A percentile compares a stretch with the other conserved stretches of the same genome.
These are phyloP conservation scores for Equus przewalskii DNA, from an alignment of 2,113 vertebrate genomes.

Conservation along the genomic window DNA sequence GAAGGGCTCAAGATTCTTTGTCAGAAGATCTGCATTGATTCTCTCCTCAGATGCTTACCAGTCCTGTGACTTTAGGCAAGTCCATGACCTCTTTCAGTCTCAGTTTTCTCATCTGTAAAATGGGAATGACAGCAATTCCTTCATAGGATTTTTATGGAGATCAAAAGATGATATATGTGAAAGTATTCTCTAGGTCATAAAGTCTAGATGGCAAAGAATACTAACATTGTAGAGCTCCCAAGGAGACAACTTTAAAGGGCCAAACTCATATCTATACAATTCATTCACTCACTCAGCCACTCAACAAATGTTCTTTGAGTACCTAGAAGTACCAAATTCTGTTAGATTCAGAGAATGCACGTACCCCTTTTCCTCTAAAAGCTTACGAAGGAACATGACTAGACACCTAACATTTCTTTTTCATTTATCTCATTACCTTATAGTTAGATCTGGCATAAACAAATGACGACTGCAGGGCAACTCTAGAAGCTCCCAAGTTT, in stretches of 20 bases:
- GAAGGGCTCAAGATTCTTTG: background rate
- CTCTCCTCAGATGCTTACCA: background rate
- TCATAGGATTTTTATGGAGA: background rate
- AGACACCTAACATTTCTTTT: background rate
- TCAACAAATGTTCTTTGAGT: background rate
- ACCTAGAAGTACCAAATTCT: background rate
- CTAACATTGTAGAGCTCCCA: background rate
- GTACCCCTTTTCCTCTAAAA: background rate
- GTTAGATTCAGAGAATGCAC: background rate
- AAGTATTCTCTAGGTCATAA: background rate
- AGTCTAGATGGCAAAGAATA: conserved; percentile 10
- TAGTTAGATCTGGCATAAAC: background rate
- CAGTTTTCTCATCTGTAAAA: background rate
- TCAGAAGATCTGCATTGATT: background rate
- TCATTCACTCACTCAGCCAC: background rate
- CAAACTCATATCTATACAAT: background rate
- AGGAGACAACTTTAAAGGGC: background rate
- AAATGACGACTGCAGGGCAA: background rate
- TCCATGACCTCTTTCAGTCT: background rate
- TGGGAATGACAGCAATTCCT: background rate
- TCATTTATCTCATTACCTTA: background rate
- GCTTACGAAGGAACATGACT: background rate
- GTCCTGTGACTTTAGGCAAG: background rate
- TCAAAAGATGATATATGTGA: background rate
- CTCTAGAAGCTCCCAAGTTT: background rate